phyloP scores from a whole-genome alignment of 2,113 vertebrate species.

The Macroglossus sobrinus region DNA sequence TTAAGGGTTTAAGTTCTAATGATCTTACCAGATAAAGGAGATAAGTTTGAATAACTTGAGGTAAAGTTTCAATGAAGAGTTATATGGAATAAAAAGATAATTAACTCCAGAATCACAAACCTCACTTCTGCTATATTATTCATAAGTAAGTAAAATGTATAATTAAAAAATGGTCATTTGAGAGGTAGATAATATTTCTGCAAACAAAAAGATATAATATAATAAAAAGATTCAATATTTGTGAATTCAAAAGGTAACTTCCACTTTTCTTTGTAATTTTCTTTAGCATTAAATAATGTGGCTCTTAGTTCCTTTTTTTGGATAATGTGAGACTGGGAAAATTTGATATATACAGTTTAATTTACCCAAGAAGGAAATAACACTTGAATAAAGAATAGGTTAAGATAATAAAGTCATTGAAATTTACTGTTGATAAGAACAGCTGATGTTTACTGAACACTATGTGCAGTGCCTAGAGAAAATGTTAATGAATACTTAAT shows the following conservation, averaged over 20 bases:
- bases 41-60: neutral
- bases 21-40: neutral
- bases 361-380: neutral
- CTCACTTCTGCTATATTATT: neutral
- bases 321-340: neutral
- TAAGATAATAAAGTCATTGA: neutral
- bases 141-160: neutral
- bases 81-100: neutral
- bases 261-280: neutral
- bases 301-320: neutral
- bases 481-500: neutral
- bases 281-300: neutral
- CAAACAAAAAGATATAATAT: neutral
- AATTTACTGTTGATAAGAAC: neutral
- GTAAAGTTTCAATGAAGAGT: neutral
- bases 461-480: neutral
- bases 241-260: neutral
- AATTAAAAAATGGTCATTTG: neutral
- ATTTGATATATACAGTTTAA: neutral
- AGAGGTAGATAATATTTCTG: neutral
- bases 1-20: neutral
- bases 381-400: neutral
- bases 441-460: neutral
- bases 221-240: too few species aligned
- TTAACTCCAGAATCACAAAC: neutral